Base-by-base conservation (phyloP, 92 coral and sea anemone species). In the Heteractis magnifica region DNA sequence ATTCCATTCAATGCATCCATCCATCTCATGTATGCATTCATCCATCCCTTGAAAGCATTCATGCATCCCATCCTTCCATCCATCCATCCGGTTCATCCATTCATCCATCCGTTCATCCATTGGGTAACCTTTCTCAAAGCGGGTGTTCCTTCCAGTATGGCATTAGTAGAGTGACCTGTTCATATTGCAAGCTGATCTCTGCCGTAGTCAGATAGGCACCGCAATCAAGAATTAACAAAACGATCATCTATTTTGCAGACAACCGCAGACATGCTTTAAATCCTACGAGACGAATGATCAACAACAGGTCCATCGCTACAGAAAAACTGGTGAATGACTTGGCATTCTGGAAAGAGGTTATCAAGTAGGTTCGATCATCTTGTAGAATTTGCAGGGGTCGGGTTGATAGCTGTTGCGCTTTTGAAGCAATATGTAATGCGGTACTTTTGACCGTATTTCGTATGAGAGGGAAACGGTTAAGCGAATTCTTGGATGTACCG, bases 271-370 rank as follows among this genome's bases (percentile, higher is more conserved):
- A 93, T 52, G 88, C 91, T 8, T 13, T 84, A 11, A 84, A 94
- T 56, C 97, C 97, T 10, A 88, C 87, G 50, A 84, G 96, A 80
- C 92, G 97, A 51, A 88, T 94, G 91, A 89, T 96, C 85, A 96
- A 96, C 86, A 96, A 91, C 78, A 93, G 93, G 70, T 87, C 91
- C 51, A 91, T 96, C 56, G 87, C 80, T 77, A 93, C 91, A 20
- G 99, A 96, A 26, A 95, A 94, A 34, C 80, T 96, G 64, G 77
- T 84, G 19, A 90, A 85, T 56, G 99, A 96, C 76, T 80, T 96
- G 81, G 89, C 90, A 56, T 96, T 96, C 88, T 96, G 99, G 99
- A 82, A 92, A 78, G 99, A 96, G 84, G 99, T 94, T 59, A 89
- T 92, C 71, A 89, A 90, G 97, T 93, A 87, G 74, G 89, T 85